Percentiles rank a stretch among this genome's conserved stretches.
Conservation (phyloP, 2,888 invertebrate genomes). For the Cryptosula pallasiana region DNA sequence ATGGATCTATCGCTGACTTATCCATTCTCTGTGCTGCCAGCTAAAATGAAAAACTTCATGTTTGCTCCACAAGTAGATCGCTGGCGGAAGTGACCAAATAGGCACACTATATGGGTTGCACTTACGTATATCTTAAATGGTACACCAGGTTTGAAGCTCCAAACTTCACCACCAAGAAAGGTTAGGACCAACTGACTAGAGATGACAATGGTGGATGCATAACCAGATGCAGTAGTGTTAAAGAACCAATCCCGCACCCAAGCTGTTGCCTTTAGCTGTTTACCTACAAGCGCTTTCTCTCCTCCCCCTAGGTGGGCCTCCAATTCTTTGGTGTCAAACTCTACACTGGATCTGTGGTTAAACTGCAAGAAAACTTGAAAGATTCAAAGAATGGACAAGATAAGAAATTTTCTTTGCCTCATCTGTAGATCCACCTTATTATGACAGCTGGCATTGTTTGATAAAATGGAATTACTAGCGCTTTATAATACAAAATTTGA, state of each 20-base stretch:
- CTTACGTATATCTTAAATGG: slow-evolving; percentile 78
- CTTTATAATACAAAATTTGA: too few relatives aligned
- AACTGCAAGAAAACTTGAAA: slow-evolving; percentile 69
- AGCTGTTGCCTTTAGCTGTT: slow-evolving; percentile 46
- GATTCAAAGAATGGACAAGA: too few relatives aligned
- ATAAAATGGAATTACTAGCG: too few relatives aligned
- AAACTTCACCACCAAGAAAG: slow-evolving; percentile 83
- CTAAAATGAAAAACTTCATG: too few relatives aligned
- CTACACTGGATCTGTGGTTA: slow-evolving; percentile 79
- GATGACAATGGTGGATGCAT: slow-evolving; percentile 77
- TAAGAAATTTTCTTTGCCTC: too few relatives aligned
- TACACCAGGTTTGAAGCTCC: slow-evolving; percentile 94
- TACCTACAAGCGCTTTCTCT: slow-evolving; percentile 34
- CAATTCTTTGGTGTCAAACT: slow-evolving; percentile 74
- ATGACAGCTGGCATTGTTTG: too few relatives aligned
- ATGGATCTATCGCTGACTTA: slow-evolving; percentile 27
- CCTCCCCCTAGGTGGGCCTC: slow-evolving; percentile 28
- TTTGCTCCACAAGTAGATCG: too few relatives aligned
- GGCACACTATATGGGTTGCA: not conserved
- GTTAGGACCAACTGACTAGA: slow-evolving; percentile 77
- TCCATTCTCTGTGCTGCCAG: slow-evolving; percentile 30
- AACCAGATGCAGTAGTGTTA: slow-evolving; percentile 60
- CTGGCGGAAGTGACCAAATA: too few relatives aligned
- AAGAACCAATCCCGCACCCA: slow-evolving; percentile 50
- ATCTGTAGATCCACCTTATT: too few relatives aligned